Evolutionary conservation across 2,113 vertebrate genomes (phyloP).

Genomic region (Podarcis raffonei): DNA sequence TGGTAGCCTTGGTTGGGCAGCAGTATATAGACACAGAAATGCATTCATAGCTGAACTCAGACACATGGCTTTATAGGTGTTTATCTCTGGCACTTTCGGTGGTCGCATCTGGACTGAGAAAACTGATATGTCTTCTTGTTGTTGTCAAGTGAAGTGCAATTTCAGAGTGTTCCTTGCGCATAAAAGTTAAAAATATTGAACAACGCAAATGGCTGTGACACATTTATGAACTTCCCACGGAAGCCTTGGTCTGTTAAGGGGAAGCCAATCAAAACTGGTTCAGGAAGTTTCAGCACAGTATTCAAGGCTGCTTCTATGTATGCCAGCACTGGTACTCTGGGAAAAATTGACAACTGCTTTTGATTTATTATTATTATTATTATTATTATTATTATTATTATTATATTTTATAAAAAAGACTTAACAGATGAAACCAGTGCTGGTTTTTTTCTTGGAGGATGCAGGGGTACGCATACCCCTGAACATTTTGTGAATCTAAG

Average conservation of each 20-base stretch:
- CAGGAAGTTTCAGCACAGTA: constrained; percentile 59
- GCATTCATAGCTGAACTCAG: background rate
- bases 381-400: too few relatives aligned
- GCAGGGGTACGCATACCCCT: too few relatives aligned
- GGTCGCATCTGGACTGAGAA: background rate
- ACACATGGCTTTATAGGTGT: too few relatives aligned
- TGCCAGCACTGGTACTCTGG: constrained; percentile 1
- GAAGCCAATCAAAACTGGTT: constrained; percentile 67
- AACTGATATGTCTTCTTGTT: background rate
- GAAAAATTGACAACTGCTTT: constrained; percentile 26
- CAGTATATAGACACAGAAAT: background rate
- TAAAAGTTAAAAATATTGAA: constrained; percentile 64
- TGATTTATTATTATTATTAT: too few relatives aligned
- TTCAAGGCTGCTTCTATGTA: constrained; percentile 51
- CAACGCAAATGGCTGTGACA: constrained; percentile 58
- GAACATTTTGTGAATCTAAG: too few relatives aligned
- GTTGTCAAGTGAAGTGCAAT: constrained; percentile 20
- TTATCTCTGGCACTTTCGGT: background rate
- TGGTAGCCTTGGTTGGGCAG: background rate
- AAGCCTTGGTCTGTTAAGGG: constrained; percentile 53
- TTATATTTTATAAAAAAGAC: too few relatives aligned
- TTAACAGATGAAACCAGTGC: too few relatives aligned
- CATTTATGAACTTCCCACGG: constrained; percentile 66
- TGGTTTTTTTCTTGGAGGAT: too few relatives aligned
- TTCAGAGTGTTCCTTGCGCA: constrained; percentile 51